Evolutionary conservation across 2,113 vertebrate genomes (phyloP).

Genomic region (Meleagris gallopavo): DNA sequence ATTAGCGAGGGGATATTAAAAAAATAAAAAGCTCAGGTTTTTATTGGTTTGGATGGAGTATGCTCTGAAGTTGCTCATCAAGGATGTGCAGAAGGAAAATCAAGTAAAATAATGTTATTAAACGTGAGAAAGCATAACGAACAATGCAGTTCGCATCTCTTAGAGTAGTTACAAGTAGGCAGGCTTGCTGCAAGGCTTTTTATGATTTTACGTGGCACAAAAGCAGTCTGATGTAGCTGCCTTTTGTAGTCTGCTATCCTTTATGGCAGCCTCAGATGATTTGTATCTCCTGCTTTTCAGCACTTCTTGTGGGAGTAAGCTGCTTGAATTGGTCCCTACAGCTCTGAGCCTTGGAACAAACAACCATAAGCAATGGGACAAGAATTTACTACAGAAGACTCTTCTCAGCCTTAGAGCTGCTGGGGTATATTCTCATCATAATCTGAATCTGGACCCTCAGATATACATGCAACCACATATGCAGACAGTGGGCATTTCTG

Average conservation of each 20-base stretch:
- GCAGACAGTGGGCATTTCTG: fast-evolving
- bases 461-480: neutral
- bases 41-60: neutral
- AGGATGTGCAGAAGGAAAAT: neutral
- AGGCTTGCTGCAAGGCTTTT: neutral
- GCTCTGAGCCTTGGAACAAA: neutral
- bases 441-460: neutral
- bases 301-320: neutral
- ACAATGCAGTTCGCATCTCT: neutral
- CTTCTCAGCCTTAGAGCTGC: neutral
- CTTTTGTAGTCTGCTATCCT: neutral
- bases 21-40: neutral
- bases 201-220: neutral
- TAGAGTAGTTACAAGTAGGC: neutral
- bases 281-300: neutral
- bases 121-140: neutral
- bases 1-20: neutral
- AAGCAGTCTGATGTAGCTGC: neutral
- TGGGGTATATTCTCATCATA: neutral
- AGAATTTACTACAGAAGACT: neutral
- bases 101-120: neutral
- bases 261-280: neutral
- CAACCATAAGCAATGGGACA: fast-evolving
- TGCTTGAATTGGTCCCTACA: neutral
- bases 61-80: neutral